Conservation (phyloP, 64 coral and sea anemone genomes). For the Exaiptasia diaphana region DNA sequence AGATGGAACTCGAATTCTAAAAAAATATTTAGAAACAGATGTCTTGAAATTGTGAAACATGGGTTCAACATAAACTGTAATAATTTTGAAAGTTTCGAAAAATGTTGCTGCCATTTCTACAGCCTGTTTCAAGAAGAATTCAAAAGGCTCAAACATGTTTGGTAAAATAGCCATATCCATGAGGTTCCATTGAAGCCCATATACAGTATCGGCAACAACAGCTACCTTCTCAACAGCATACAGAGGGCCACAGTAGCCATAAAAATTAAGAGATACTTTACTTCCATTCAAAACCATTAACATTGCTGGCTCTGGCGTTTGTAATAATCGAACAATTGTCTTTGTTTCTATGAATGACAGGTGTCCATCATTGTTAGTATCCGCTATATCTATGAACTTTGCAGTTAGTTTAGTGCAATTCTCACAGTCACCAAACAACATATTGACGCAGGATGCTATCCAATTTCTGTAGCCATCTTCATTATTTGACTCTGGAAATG, state of each 20-base stretch:
- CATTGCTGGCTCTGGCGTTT: constrained; percentile 51
- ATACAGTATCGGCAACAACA: constrained; percentile 36
- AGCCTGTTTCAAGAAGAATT: constrained; percentile 11
- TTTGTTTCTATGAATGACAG: constrained; percentile 21
- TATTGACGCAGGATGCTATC: constrained; percentile 15
- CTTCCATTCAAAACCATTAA: constrained; percentile 58
- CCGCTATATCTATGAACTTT: constrained; percentile 17
- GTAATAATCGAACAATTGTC: constrained; percentile 48
- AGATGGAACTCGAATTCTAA: constrained; percentile 41
- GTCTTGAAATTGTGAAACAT: constrained; percentile 15
- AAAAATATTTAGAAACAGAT: constrained; percentile 35
- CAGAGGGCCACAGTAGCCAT: constrained; percentile 75
- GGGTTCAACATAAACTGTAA: neutral
- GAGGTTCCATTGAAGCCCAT: constrained; percentile 15
- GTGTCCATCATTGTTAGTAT: constrained; percentile 48
- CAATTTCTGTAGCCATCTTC: neutral
- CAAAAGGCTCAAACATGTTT: constrained; percentile 46
- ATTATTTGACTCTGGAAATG: neutral
- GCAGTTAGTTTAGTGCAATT: constrained; percentile 22
- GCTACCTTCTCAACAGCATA: constrained; percentile 72
- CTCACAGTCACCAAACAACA: constrained; percentile 58
- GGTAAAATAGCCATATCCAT: constrained; percentile 57
- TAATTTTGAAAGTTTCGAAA: neutral
- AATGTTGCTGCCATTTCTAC: neutral
- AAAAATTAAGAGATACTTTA: constrained; percentile 59